Percentiles rank a stretch among this genome's conserved stretches.
phyloP scores from a whole-genome alignment of 2,797 vertebrate genomes.

The Chromobotia macracanthus region DNA sequence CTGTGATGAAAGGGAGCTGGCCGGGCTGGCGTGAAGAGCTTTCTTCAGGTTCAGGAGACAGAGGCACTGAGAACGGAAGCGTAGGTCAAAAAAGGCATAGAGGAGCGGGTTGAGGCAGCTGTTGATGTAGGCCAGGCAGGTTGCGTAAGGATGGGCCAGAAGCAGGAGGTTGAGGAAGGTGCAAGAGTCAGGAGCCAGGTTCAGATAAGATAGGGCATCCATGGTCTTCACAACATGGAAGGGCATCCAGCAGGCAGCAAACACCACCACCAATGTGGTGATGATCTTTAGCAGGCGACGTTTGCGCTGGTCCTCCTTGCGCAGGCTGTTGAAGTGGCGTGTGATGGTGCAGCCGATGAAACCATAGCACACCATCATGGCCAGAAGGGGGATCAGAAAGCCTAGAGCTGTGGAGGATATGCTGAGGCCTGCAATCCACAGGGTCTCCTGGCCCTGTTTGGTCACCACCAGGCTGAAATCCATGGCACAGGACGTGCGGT shows the following conservation, averaged over 20 bases:
- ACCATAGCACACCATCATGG: slow-evolving; percentile 87
- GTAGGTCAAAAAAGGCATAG: slow-evolving; percentile 87
- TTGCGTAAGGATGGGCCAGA: slow-evolving; percentile 84
- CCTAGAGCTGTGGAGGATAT: slow-evolving; percentile 83
- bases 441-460: slow-evolving; percentile 62
- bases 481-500: slow-evolving; percentile 84
- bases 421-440: slow-evolving; percentile 83
- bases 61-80: slow-evolving; percentile 84
- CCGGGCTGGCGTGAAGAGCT: slow-evolving; percentile 73
- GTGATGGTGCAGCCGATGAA: slow-evolving; percentile 82
- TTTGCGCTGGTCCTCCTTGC: slow-evolving; percentile 79
- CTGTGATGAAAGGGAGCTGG: slow-evolving; percentile 81
- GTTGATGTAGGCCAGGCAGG: slow-evolving; percentile 89
- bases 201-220: slow-evolving; percentile 82
- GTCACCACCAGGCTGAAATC: slow-evolving; percentile 76
- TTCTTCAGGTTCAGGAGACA: slow-evolving; percentile 82
- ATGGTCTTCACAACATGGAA: slow-evolving; percentile 86
- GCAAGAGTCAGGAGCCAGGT: slow-evolving; percentile 72
- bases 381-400: slow-evolving; percentile 83
- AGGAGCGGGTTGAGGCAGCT: slow-evolving; percentile 91
- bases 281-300: slow-evolving; percentile 87
- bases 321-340: slow-evolving; percentile 81
- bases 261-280: slow-evolving; percentile 83
- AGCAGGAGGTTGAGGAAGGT: slow-evolving; percentile 75
- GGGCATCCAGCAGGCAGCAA: slow-evolving; percentile 87